A percentile compares a stretch with the other conserved stretches of the same genome.
phyloP scores from a whole-genome alignment of 2,888 invertebrate genomes.

The Venusia cambrica region DNA sequence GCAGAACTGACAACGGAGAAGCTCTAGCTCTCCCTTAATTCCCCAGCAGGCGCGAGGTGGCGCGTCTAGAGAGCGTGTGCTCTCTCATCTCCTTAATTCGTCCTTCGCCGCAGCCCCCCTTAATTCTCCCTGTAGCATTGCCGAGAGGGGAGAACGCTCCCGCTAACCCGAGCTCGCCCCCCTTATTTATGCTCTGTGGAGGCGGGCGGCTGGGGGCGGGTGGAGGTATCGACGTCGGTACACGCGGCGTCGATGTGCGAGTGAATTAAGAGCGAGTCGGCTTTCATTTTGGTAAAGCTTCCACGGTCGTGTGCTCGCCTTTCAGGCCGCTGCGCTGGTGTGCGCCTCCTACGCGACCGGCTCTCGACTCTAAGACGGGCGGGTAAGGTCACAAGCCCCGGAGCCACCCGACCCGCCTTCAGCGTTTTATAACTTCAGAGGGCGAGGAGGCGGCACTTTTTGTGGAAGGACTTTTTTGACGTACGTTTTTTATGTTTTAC shows the following conservation, averaged over 20 bases:
- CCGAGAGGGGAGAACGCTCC: conserved; percentile 63
- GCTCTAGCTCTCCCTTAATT: conserved; percentile 56
- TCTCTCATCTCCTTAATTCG: conserved; percentile 82
- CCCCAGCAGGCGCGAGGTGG: conserved; percentile 66
- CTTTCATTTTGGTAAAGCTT: conserved; percentile 81
- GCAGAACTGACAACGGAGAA: conserved; percentile 27
- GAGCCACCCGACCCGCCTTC: conserved; percentile 52
- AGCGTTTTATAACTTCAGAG: conserved; percentile 75
- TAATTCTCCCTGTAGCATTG: conserved; percentile 67
- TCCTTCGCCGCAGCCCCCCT: conserved; percentile 80
- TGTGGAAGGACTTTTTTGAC: conserved; percentile 80
- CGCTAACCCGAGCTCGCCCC: conserved; percentile 74
- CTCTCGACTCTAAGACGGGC: conserved; percentile 60
- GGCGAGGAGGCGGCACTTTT: conserved; percentile 73
- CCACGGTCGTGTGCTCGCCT: conserved; percentile 78
- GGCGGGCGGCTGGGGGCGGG: conserved; percentile 43
- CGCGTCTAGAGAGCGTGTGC: conserved; percentile 77
- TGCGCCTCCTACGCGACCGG: conserved; percentile 48
- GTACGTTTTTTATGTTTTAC: conserved; percentile 80
- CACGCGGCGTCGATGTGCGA: conserved; percentile 65
- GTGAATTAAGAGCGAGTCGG: conserved; percentile 81
- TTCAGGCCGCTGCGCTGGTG: conserved; percentile 62
- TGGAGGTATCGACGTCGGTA: conserved; percentile 61
- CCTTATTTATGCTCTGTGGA: conserved; percentile 74
- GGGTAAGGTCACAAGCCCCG: conserved; percentile 57